These are phyloP conservation scores for Trichonephila clavata DNA, from an alignment of 1,140 invertebrate species.

Conservation along the genomic window DNA sequence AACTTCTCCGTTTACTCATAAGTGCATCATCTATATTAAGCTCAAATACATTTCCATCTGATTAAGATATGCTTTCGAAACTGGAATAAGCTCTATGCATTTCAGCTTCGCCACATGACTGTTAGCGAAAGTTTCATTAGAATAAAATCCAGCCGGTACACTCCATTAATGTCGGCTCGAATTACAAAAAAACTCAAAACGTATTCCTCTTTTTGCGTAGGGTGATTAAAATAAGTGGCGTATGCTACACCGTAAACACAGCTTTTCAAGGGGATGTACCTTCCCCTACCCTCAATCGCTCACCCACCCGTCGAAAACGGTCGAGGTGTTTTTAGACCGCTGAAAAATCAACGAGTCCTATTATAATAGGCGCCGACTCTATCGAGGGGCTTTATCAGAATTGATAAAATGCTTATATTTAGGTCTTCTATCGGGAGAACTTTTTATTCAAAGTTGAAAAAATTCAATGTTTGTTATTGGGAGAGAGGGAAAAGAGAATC, in stretches of 20 bases:
- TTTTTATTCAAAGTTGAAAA: background rate
- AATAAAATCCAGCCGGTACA: slow-evolving; percentile 41
- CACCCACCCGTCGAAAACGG: slow-evolving; percentile 18
- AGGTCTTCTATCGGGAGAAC: background rate
- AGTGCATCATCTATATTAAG: no score
- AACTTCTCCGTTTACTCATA: no score
- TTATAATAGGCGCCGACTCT: slow-evolving; percentile 63
- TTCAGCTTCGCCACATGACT: background rate
- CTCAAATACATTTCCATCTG: background rate
- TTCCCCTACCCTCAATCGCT: slow-evolving; percentile 13
- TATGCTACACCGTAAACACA: slow-evolving; percentile 49
- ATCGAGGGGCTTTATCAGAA: background rate
- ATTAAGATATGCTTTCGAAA: background rate
- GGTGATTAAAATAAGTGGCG: slow-evolving; percentile 66
- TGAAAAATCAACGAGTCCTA: slow-evolving; percentile 69
- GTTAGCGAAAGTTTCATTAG: slow-evolving; percentile 21
- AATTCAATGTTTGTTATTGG: no score
- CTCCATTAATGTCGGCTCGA: slow-evolving; percentile 56
- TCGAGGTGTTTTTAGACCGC: slow-evolving; percentile 60
- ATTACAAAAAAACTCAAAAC: slow-evolving; percentile 36
- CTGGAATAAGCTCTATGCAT: background rate
- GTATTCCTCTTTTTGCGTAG: slow-evolving; percentile 35
- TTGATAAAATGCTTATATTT: background rate
- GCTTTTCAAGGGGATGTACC: slow-evolving; percentile 25
- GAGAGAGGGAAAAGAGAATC: no score